Base-by-base conservation (phyloP, 2,113 vertebrate genomes). In the Calcarius ornatus region DNA sequence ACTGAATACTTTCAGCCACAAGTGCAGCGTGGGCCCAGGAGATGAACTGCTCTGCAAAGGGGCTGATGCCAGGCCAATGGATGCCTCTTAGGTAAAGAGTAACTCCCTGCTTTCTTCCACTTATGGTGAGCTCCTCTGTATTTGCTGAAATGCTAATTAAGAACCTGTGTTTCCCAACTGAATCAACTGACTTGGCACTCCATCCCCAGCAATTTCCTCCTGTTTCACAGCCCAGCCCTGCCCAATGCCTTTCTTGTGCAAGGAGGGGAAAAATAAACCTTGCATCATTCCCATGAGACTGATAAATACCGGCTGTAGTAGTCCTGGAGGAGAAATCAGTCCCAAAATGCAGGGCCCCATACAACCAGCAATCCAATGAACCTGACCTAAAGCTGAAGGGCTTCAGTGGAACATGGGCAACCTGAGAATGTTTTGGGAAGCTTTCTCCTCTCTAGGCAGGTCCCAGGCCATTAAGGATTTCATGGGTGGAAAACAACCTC, bases 151-250 rank as follows among this genome's bases (percentile, higher is more conserved):
- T 7, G 4, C 61, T 80, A 54, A 88, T 88, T 80, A 94, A 42
- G 79, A 92, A n/a, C 51, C 47, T 50, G 21, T 28, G 31, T 95
- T 95, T 92, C 53, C 48, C 94, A 94, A 87, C 43, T 65, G 60
- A 14, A 81, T 91, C 65, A 60, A 71, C 73, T 86, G 88, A 75
- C 56, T 88, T 88, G 75, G 80, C 91, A 87, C 31, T 84, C 60
- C 65, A 81, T 43, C 61, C 37, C 56, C 69, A 87, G 81, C 72
- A 79, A 72, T 94, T 86, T 92, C 86, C 61, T 91, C 30, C 42
- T 35, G 30, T 81, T 92, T 73, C 68, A 56, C 4, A 10, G 81
- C 82, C 81, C 73, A 88, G 42, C 60, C 81, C 73, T 88, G 42
- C 60, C 59, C 68, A 12, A 11, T 86, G 68, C 54, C 76, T 86